These are phyloP conservation scores for Campylomormyrus tamandua DNA, from an alignment of 2,113 vertebrate genomes.

Conservation along the genomic window DNA sequence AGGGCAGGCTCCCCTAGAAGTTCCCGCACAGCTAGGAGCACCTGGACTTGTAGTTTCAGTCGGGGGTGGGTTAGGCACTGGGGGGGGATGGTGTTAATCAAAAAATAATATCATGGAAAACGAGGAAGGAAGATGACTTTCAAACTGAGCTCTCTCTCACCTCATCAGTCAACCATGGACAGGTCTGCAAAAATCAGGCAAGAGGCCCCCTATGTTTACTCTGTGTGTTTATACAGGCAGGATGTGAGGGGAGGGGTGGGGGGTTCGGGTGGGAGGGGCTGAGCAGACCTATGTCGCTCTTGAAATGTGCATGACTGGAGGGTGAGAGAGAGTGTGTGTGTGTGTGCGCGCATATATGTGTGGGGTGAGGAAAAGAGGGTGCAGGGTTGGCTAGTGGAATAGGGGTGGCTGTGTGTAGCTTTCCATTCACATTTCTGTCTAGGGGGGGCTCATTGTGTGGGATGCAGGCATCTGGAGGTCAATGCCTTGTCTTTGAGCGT, in stretches of 20 bases:
- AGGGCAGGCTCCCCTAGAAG: neutral
- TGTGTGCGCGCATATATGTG: neutral
- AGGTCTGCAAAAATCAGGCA: conserved; percentile 11
- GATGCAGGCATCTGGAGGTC: conserved; percentile 34
- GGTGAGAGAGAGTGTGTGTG: neutral
- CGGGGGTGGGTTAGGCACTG: neutral
- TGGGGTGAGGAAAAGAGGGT: neutral
- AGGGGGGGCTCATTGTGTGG: conserved; percentile 28
- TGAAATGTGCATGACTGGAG: conserved; percentile 6
- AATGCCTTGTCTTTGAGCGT: conserved; percentile 28
- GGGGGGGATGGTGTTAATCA: neutral
- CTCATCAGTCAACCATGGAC: conserved; percentile 13
- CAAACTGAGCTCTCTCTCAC: conserved; percentile 20
- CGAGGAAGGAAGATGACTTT: conserved; percentile 18
- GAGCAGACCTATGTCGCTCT: neutral
- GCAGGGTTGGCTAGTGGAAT: neutral
- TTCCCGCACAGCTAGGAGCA: neutral
- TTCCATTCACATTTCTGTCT: conserved; percentile 15
- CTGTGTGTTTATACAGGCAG: conserved; percentile 1
- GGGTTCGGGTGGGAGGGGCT: neutral
- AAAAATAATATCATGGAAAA: conserved; percentile 22
- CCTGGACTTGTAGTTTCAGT: neutral
- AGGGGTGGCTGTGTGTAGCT: too few species aligned
- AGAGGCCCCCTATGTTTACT: conserved; percentile 13
- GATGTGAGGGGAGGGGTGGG: neutral